Evolutionary conservation across 2,797 vertebrate genomes (phyloP).

Genomic region (Hyperoplus immaculatus): DNA sequence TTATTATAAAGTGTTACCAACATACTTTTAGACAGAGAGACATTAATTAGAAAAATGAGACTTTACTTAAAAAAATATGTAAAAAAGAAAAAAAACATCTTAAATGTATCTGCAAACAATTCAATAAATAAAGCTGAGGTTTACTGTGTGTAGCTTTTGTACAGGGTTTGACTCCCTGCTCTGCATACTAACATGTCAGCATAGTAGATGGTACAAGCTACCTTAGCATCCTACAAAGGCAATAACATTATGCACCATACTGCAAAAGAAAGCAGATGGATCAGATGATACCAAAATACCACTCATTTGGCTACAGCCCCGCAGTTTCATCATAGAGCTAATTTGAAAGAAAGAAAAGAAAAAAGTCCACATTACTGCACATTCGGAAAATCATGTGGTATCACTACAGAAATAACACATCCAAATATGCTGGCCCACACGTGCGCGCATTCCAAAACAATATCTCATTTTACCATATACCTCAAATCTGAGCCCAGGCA

Average conservation of each 20-base stretch:
- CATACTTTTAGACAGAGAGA: constrained; percentile 10
- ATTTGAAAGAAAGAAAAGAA: constrained; percentile 1
- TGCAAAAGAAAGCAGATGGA: background rate
- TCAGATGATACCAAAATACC: background rate
- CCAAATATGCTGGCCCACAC: constrained; percentile 29
- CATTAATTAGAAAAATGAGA: constrained; percentile 16
- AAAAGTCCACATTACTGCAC: constrained; percentile 40
- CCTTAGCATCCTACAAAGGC: constrained; percentile 6
- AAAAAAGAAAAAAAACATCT: background rate
- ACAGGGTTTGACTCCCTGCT: background rate
- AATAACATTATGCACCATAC: constrained; percentile 2
- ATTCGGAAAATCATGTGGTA: constrained; percentile 66
- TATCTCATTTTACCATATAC: constrained; percentile 47
- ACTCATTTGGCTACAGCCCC: constrained; percentile 8
- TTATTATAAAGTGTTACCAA: too few relatives aligned
- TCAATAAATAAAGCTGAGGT: background rate
- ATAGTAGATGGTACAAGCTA: constrained; percentile 4
- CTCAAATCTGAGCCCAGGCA: constrained; percentile 7
- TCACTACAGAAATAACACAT: constrained; percentile 68
- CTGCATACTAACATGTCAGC: constrained; percentile 17
- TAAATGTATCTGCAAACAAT: background rate
- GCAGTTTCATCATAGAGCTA: constrained; percentile 45
- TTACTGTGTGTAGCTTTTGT: background rate
- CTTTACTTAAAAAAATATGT: background rate
- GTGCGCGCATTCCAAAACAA: constrained; percentile 20